phyloP scores from a whole-genome alignment of 2,797 vertebrate genomes.

The Acridotheres tristis region DNA sequence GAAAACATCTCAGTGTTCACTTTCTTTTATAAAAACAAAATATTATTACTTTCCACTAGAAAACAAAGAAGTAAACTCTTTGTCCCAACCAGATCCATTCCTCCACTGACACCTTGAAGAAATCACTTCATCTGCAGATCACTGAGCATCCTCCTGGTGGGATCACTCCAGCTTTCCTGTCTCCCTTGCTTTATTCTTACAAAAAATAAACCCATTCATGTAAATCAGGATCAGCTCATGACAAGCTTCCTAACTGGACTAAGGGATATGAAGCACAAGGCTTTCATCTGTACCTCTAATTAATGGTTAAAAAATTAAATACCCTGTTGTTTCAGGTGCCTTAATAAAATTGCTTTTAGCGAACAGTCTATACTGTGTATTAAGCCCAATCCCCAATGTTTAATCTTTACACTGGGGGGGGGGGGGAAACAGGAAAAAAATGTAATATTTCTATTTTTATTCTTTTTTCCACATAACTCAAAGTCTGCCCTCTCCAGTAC shows the following conservation, averaged over 20 bases:
- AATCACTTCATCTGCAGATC: background rate
- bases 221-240: background rate
- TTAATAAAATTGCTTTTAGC: background rate
- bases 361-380: background rate
- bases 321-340: background rate
- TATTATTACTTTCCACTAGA: background rate
- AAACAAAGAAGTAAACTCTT: background rate
- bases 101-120: background rate
- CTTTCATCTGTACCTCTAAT: background rate
- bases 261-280: background rate
- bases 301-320: background rate
- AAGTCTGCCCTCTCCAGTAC: background rate
- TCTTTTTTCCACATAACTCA: background rate
- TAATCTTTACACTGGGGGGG: background rate
- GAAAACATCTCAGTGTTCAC: background rate
- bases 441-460: background rate
- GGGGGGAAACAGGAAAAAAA: background rate
- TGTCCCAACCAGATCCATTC: background rate
- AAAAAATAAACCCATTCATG: conserved; percentile 2
- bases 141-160: background rate
- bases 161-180: background rate
- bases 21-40: background rate
- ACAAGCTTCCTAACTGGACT: conserved; percentile 20
- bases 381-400: background rate
- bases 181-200: background rate